Evolutionary conservation across 1,140 invertebrate species (phyloP), one percentile per base, ranked within the genome.

Genomic region (Elysia chlorotica): DNA sequence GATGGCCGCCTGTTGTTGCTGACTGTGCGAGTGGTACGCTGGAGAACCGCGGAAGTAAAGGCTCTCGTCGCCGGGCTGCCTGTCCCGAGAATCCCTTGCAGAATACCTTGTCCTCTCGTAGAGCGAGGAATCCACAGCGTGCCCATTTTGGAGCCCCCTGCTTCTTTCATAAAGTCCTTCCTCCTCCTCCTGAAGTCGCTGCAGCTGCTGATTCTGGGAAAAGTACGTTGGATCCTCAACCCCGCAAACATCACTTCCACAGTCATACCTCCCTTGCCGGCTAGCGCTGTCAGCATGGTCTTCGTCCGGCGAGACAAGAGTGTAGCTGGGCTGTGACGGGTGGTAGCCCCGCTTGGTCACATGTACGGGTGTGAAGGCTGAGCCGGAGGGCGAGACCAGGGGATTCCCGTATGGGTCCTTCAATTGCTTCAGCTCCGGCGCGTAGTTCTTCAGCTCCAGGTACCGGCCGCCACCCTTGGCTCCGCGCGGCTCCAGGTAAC

Each of bases 401-500:
- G 61, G 67, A n/a, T 36, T 61, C 21, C 71, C 65, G 23, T 67
- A n/a, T 48, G 69, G 65, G 19, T 56, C 63, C 10, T 33, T 62
- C 38, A 70, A 36, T 41, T 72, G 56, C 19, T 56, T 48, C 23
- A 76, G 56, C 23, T 76, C 77, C 35, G 77, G 77, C 17, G 74
- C 77, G 38, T 73, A 71, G 59, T 76, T 78, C 19, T 76, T 61
- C 2, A 78, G 73, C 57, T 78, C 68, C 6, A 78, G 38, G 53
- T 78, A 78, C 17, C 72, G 37, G 0, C 53, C 59, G 21, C 57
- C 57, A 30, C 61, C 62, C 25, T 74, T 75, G 3, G 67, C 48
- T 31, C 69, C 69, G 10, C 74, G 71, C n/a, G 77, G 77, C 31
- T 78, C 67, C 33, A 78, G 48, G 37, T 78, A 78, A 10, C 77